These are phyloP conservation scores for Calephelis nemesis DNA, from an alignment of 1,140 invertebrate genomes.

Conservation along the genomic window DNA sequence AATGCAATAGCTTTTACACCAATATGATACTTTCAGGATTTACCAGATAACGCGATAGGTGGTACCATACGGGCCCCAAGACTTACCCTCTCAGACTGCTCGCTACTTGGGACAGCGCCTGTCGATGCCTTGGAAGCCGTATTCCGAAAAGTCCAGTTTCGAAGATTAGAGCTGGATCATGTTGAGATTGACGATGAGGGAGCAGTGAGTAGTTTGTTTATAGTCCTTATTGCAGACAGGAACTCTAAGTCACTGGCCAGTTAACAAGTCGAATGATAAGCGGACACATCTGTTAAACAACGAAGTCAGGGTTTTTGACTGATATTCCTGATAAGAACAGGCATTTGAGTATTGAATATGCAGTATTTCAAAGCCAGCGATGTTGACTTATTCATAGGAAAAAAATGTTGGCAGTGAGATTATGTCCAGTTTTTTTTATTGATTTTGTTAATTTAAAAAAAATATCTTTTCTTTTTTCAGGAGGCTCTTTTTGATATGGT, in stretches of 20 bases:
- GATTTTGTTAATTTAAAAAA: too few relatives aligned
- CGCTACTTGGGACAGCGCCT: constrained; percentile 51
- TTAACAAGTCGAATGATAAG: too few relatives aligned
- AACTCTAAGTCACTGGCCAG: too few relatives aligned
- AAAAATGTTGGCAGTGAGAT: too few relatives aligned
- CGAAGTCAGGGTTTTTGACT: too few relatives aligned
- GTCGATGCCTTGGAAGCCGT: constrained; percentile 67
- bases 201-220: constrained; percentile 51
- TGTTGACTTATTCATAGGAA: too few relatives aligned
- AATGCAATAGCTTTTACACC: neutral
- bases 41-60: constrained; percentile 57
- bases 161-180: constrained; percentile 84
- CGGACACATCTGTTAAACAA: too few relatives aligned
- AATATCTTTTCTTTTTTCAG: constrained; percentile 37
- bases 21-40: constrained; percentile 41
- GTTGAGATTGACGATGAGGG: constrained; percentile 86
- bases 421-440: too few relatives aligned
- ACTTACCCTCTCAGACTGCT: constrained; percentile 51
- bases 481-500: constrained; percentile 94
- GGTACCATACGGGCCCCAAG: constrained; percentile 49
- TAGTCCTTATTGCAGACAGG: too few relatives aligned
- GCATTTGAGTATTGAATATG: too few relatives aligned
- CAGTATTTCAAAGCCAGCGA: too few relatives aligned
- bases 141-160: constrained; percentile 80
- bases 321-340: too few relatives aligned